Percentiles rank a stretch among this genome's conserved stretches.
These are phyloP conservation scores for Rhogogaster chlorosoma DNA, from an alignment of 2,888 invertebrate genomes.

Conservation along the genomic window DNA sequence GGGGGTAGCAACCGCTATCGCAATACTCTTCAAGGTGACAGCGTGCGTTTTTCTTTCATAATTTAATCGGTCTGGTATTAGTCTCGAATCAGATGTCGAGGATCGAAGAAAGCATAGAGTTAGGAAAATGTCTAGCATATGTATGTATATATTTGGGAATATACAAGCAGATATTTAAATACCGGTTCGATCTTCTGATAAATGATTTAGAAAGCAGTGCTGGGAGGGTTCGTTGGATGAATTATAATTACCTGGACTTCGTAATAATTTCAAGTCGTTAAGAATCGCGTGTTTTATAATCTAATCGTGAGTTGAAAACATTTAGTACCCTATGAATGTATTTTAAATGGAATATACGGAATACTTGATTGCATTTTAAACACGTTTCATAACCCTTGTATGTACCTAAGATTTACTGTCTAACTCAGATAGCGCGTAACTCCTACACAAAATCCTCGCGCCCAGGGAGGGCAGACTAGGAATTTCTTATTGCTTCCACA, in stretches of 20 bases:
- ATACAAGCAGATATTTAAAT: background rate
- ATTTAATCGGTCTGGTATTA: background rate
- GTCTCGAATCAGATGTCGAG: background rate
- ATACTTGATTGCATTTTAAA: conserved; percentile 49
- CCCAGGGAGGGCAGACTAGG: conserved; percentile 34
- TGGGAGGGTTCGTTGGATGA: background rate
- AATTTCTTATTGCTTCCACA: conserved; percentile 45
- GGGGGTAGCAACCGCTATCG: conserved; percentile 70
- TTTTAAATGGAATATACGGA: conserved; percentile 30
- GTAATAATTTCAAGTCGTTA: conserved; percentile 32
- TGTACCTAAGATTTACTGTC: conserved; percentile 18
- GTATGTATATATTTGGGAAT: background rate
- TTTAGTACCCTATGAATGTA: conserved; percentile 24
- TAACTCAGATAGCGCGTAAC: conserved; percentile 33
- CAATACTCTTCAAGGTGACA: conserved; percentile 71
- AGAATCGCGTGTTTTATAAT: conserved; percentile 44
- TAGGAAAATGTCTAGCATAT: background rate
- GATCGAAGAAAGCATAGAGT: background rate
- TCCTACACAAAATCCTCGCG: conserved; percentile 43
- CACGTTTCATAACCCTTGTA: conserved; percentile 40
- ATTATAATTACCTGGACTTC: background rate
- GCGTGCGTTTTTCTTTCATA: background rate
- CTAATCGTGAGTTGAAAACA: conserved; percentile 8
- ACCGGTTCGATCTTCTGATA: background rate
- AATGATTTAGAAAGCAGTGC: background rate